These are phyloP conservation scores for Prunella fulvescens DNA, from an alignment of 2,113 vertebrate genomes.

Conservation along the genomic window DNA sequence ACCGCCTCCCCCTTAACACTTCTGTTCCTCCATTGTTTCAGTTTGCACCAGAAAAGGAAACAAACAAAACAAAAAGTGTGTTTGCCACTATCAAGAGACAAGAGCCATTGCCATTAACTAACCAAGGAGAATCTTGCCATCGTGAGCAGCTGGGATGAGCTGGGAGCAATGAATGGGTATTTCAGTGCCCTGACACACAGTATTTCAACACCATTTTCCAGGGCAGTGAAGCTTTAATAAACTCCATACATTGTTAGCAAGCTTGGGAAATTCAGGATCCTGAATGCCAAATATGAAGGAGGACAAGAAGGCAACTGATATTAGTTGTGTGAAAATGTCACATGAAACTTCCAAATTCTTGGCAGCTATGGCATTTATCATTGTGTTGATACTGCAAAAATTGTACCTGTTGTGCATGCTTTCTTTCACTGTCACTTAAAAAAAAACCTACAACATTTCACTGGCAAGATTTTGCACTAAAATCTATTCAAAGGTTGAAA, in stretches of 20 bases:
- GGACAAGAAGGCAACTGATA: background rate
- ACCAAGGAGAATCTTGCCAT: background rate
- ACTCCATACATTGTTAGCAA: background rate
- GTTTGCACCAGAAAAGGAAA: background rate
- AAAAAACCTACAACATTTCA: background rate
- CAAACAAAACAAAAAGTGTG: background rate
- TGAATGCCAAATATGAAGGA: background rate
- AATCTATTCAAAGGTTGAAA: background rate
- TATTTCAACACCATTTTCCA: background rate
- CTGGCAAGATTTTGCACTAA: background rate
- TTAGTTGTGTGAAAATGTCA: background rate
- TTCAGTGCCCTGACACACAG: background rate
- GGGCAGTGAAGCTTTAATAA: background rate
- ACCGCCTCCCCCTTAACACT: accelerated
- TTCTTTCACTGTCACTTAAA: background rate
- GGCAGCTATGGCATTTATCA: background rate
- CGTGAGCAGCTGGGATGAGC: background rate
- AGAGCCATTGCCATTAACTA: background rate
- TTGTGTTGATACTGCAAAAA: background rate
- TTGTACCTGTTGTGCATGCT: background rate
- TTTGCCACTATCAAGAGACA: background rate
- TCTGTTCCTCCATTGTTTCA: background rate
- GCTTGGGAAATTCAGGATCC: background rate
- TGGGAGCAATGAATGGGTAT: background rate
- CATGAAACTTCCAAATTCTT: background rate